Base-by-base conservation (phyloP, 2,888 invertebrate species). In the Blera fallax region DNA sequence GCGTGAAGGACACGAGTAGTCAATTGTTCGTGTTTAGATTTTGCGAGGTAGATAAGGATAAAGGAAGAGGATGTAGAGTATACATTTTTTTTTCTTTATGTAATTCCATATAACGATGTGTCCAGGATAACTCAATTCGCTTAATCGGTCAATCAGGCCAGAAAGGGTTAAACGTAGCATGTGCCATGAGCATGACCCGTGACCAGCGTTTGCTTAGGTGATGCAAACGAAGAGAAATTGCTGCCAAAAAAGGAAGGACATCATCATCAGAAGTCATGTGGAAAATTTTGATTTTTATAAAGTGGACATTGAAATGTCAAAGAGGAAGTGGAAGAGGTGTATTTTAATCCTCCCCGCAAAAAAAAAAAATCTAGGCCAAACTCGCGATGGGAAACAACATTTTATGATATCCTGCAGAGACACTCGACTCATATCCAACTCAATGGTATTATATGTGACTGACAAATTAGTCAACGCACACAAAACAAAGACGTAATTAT, bases 81-180 rank as follows among this genome's bases (percentile, higher is more conserved):
- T 32, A n/a, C n/a, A n/a, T n/a, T n/a, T n/a, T 48, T 14, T 14
- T 40, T 50, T 50, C 45, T 76, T 56, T 27, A 27, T 77, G 32
- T 65, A 43, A 70, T 65, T 65, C 37, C 2, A 40, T 82, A 37
- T 76, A 82, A 77, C 64, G 67, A 76, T 77, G 70, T 82, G 83
- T 74, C 58, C 79, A 29, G 74, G 69, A 76, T 84, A 74, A 74
- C 64, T 80, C 80, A 74, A 70, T 84, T 74, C 74, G 62, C 58
- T 79, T 80, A 79, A 79, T 70, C 79, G 84, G 79, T 76, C 70
- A 74, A 74, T 84, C 70, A 78, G 62, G 69, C 29, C 48, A 27
- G 34, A 52, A 65, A 74, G 74, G 83, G 62, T 78, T 67, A 74
- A 79, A 69, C 29, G 60, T 54, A 43, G 67, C 60, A 67, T 60